phyloP scores from a whole-genome alignment of 1,140 invertebrate genomes.

The Drosophila suzukii region DNA sequence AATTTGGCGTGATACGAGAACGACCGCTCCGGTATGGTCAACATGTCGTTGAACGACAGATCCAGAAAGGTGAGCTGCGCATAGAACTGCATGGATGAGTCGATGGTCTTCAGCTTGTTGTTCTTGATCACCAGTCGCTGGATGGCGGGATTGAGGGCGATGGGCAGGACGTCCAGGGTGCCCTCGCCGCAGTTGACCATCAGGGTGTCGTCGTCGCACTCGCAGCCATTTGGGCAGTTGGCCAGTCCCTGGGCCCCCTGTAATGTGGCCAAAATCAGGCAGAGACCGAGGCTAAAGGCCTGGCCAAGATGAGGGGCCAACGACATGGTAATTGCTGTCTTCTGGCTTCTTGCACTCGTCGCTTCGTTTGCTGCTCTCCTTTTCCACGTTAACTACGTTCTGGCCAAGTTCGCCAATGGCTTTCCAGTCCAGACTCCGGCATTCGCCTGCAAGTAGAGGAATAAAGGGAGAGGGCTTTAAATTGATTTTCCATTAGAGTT shows the following conservation, averaged over 20 bases:
- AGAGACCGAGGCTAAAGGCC: not conserved
- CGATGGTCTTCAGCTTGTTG: conserved; percentile 94
- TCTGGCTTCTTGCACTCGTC: conserved; percentile 22
- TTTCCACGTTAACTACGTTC: conserved; percentile 67
- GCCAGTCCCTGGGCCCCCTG: conserved; percentile 78
- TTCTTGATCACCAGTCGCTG: conserved; percentile 92
- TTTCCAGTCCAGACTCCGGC: conserved; percentile 72
- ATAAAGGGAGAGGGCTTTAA: conserved; percentile 49
- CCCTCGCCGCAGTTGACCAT: conserved; percentile 94
- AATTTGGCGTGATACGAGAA: conserved; percentile 92
- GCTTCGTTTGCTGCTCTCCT: conserved; percentile 23
- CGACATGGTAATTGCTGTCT: conserved; percentile 73
- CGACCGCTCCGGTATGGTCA: conserved; percentile 90
- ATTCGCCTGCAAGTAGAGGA: conserved; percentile 65
- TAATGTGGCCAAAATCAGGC: conserved; percentile 18
- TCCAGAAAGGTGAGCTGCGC: conserved; percentile 92
- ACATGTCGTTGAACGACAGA: conserved; percentile 92
- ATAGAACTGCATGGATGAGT: conserved; percentile 94
- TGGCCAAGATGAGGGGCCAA: conserved; percentile 39
- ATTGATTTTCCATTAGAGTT: conserved; percentile 83
- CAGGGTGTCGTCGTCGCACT: conserved; percentile 94
- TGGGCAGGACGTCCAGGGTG: conserved; percentile 94
- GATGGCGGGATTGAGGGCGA: conserved; percentile 95
- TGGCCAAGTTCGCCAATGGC: conserved; percentile 81
- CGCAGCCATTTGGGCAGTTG: conserved; percentile 91